Evolutionary conservation across 2,797 vertebrate genomes (phyloP), one percentile per base, ranked within the genome.

Genomic region (Numenius phaeopus): DNA sequence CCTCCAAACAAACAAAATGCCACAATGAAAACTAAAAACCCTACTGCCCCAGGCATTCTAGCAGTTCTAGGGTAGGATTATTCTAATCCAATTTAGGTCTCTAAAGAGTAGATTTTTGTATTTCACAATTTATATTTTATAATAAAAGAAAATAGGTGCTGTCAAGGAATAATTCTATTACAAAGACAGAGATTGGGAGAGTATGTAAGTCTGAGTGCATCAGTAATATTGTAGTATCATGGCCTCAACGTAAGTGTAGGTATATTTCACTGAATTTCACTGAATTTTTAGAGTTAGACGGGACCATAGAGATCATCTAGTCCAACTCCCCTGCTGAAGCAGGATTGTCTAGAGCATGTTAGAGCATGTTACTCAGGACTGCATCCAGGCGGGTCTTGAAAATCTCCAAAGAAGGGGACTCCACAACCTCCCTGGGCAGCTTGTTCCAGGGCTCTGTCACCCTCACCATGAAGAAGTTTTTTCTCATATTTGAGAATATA

Each of bases 1-100:
- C 6, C n/a, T 22, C 2, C 9, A 23, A 57, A 50, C 8, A 22
- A 37, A 26, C n/a, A 50, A 37, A 62, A 11, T 0, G 2, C 4
- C n/a, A 71, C 8, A 46, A 1, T n/a, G 71, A 14, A 21, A 26
- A 13, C 10, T 55, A 10, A 42, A 52, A 54, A 1, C 9, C 7
- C 4, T 19, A 20, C 26, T 70, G 44, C 8, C 5, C 14, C 10
- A 7, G 13, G 7, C 2, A 10, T 29, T 75, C 22, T 55, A 20
- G 23, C 18, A 44, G 32, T 29, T 73, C 40, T 32, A 62, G 15
- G 4, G 5, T 52, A 57, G 24, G 15, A 24, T 59, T 46, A 57
- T n/a, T 64, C 8, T 57, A 21, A 39, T n/a, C 27, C 20, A 52
- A 2, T 46, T 67, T 40, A 59, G 10, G 2, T 14, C 18, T 49